These are phyloP conservation scores for Reticulitermes speratus DNA, from an alignment of 1,140 invertebrate genomes.

Conservation along the genomic window DNA sequence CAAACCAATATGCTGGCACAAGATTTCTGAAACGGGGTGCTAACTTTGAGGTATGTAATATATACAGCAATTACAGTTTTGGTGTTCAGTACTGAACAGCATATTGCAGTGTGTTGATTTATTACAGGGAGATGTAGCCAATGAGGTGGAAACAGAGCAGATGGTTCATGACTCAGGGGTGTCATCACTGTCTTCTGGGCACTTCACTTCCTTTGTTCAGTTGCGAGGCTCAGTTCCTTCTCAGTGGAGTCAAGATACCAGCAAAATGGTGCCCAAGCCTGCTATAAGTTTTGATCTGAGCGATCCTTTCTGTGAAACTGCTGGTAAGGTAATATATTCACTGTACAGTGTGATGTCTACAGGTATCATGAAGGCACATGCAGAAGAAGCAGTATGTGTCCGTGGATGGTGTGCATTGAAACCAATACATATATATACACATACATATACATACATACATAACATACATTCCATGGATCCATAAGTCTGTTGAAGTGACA, in stretches of 20 bases:
- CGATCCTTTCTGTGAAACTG: conserved; percentile 81
- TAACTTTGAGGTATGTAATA: conserved; percentile 70
- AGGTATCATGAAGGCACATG: background rate
- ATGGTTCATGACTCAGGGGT: conserved; percentile 88
- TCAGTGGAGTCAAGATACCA: conserved; percentile 95
- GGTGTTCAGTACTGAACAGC: no score
- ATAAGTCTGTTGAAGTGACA: no score
- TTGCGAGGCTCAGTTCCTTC: conserved; percentile 93
- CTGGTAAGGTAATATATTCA: conserved; percentile 49
- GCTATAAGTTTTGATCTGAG: conserved; percentile 84
- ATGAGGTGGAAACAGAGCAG: conserved; percentile 99
- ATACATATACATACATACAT: no score
- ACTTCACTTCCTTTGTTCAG: conserved; percentile 91
- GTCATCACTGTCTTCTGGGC: conserved; percentile 70
- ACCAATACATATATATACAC: background rate
- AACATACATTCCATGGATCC: no score
- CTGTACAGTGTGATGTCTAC: background rate
- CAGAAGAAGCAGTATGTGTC: background rate
- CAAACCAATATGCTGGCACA: conserved; percentile 90
- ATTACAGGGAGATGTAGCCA: conserved; percentile 87
- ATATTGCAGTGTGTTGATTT: background rate
- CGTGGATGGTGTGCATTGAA: background rate
- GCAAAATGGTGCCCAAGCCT: conserved; percentile 98
- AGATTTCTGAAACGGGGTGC: conserved; percentile 94
- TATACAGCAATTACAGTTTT: no score